Base-by-base conservation (phyloP, 2,888 invertebrate species). In the Drosophila neonasuta region DNA sequence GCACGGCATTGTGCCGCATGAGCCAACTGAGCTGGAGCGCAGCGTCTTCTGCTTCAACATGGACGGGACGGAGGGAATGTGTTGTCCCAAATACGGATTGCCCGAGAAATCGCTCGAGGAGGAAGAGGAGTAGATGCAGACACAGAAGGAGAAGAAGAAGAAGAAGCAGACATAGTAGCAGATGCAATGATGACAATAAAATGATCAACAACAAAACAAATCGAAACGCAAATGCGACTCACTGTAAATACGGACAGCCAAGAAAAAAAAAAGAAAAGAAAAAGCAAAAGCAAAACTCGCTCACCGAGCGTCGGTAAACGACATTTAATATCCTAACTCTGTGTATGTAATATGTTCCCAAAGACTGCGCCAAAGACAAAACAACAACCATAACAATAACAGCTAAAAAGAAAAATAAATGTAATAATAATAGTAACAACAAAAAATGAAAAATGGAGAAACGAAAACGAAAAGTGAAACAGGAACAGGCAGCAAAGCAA, bases 1-100 rank as follows among this genome's bases (percentile, higher is more conserved):
- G 90, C 96, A 97, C 88, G 96, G 96, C 62, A 96, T 97, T 74
- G 95, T 96, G 84, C 96, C 96, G 1, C 95, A 95, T 82, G 94
- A 95, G 89, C 95, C 96, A 0, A 95, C 96, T 0, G 91, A 94
- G 2, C 92, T 95, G 8, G 97, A 97, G 90, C 94, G 94, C 6
- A 88, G 95, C 48, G 91, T 97, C 13, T 97, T 97, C 92, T 97
- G 97, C 89, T 96, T 96, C 81, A 93, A 94, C 75, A 94, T 94
- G 59, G 97, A 97, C 79, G 97, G 97, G 10, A 93, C 94, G 29
- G 97, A 97, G 90, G 94, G 95, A 0, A 92, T 96, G 76, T 97
- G 97, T 90, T 97, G 95, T 92, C 94, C 95, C 2, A 94, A 94
- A 46, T 91, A 91, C 69, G 90, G 89, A 6, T 68, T 89, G 49